Evolutionary conservation across 2,797 vertebrate species (phyloP).

Genomic region (Manis pentadactyla): DNA sequence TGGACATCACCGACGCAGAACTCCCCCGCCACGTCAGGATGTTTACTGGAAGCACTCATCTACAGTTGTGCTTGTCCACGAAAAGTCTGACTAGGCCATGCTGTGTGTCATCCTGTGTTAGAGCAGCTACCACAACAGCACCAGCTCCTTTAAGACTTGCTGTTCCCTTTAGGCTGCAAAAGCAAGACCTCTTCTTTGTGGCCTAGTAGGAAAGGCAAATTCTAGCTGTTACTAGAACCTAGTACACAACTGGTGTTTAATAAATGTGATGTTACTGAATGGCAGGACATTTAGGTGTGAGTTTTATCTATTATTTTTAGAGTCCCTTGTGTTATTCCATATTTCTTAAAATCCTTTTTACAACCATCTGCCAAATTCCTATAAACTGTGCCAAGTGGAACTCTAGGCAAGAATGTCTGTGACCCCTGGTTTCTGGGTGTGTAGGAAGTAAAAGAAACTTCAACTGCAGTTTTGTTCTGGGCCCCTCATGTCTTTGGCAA

Average conservation of each 20-base stretch:
- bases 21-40: background rate
- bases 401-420: background rate
- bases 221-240: background rate
- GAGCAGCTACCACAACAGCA: background rate
- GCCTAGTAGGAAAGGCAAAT: background rate
- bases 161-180: background rate
- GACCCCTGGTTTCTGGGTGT: background rate
- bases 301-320: conserved; percentile 8
- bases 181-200: background rate
- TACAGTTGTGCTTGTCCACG: background rate
- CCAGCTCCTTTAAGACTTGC: background rate
- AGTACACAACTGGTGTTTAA: background rate
- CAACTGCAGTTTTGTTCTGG: background rate
- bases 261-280: background rate
- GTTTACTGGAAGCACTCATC: background rate
- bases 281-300: background rate
- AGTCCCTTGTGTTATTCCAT: background rate
- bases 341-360: conserved; percentile 20
- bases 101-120: background rate
- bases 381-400: background rate
- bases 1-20: background rate
- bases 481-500: background rate
- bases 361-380: background rate
- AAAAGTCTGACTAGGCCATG: background rate
- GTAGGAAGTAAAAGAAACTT: background rate